Percentiles rank a stretch among this genome's conserved stretches.
phyloP scores from a whole-genome alignment of 2,888 invertebrate genomes.

The Dryobota labecula region DNA sequence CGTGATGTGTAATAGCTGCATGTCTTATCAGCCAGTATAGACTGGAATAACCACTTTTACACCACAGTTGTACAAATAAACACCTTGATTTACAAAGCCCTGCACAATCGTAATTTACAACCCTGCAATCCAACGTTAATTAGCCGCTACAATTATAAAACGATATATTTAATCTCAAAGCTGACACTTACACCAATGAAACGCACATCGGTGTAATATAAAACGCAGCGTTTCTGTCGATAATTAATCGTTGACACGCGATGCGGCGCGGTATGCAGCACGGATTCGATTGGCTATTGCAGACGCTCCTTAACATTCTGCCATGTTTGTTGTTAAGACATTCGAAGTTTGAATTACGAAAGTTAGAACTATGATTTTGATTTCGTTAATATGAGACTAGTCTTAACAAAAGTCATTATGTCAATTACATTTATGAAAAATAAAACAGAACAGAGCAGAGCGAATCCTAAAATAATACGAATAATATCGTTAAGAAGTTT shows the following conservation, averaged over 20 bases:
- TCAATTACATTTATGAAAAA: background rate
- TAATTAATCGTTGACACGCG: slow-evolving; percentile 61
- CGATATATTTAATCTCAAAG: slow-evolving; percentile 47
- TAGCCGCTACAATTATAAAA: slow-evolving; percentile 51
- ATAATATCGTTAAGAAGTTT: slow-evolving; percentile 32
- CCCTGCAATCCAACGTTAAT: slow-evolving; percentile 30
- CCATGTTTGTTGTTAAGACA: slow-evolving; percentile 42
- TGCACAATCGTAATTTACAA: slow-evolving; percentile 37
- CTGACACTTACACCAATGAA: slow-evolving; percentile 58
- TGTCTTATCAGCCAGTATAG: slow-evolving; percentile 9
- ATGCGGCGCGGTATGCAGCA: slow-evolving; percentile 51
- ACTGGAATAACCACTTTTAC: slow-evolving; percentile 30
- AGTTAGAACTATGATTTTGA: slow-evolving; percentile 11
- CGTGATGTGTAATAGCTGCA: slow-evolving; percentile 32
- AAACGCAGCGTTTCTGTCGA: slow-evolving; percentile 41
- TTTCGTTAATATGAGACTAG: background rate
- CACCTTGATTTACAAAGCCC: slow-evolving; percentile 39
- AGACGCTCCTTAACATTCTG: slow-evolving; percentile 47
- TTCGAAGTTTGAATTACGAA: slow-evolving; percentile 39
- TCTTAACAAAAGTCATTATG: background rate
- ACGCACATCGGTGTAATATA: slow-evolving; percentile 42
- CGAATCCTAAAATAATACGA: too few species aligned
- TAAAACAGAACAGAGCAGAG: slow-evolving; percentile 1
- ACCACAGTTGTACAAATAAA: slow-evolving; percentile 34
- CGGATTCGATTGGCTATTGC: slow-evolving; percentile 54